These are phyloP conservation scores for Sphenopsis melanotis DNA, from an alignment of 2,797 vertebrate genomes.

Conservation along the genomic window DNA sequence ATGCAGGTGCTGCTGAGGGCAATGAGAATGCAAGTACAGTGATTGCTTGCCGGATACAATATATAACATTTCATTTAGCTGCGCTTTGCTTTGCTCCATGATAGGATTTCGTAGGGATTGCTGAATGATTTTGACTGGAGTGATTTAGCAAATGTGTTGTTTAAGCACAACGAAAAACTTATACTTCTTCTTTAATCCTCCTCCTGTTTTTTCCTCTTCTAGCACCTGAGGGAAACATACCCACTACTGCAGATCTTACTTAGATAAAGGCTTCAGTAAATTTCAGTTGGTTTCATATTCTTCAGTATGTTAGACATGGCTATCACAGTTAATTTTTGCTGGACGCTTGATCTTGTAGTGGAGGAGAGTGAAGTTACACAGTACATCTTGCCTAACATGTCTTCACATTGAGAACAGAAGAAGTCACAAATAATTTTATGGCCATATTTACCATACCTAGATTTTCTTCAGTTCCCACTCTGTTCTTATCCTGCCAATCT, in stretches of 20 bases:
- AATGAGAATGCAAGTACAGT: neutral
- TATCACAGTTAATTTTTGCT: neutral
- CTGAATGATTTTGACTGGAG: neutral
- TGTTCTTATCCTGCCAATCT: neutral
- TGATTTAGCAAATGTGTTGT: neutral
- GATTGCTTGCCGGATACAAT: slow-evolving; percentile 43
- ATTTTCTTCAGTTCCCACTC: neutral
- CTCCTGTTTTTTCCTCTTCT: neutral
- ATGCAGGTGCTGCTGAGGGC: slow-evolving; percentile 59
- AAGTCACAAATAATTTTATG: neutral
- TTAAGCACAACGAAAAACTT: neutral
- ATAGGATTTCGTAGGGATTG: neutral
- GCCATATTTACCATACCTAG: neutral
- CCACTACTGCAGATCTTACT: neutral
- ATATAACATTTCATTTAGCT: neutral
- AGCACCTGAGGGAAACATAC: neutral
- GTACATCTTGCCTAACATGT: neutral
- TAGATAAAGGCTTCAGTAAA: neutral
- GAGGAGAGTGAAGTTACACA: neutral
- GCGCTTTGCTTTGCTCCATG: neutral
- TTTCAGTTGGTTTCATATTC: neutral
- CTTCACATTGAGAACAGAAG: neutral
- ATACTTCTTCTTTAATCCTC: neutral
- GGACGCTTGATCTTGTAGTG: neutral
- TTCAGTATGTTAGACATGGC: neutral